phyloP scores from a whole-genome alignment of 2,113 vertebrate genomes.

The Hippocampus guttulatus region DNA sequence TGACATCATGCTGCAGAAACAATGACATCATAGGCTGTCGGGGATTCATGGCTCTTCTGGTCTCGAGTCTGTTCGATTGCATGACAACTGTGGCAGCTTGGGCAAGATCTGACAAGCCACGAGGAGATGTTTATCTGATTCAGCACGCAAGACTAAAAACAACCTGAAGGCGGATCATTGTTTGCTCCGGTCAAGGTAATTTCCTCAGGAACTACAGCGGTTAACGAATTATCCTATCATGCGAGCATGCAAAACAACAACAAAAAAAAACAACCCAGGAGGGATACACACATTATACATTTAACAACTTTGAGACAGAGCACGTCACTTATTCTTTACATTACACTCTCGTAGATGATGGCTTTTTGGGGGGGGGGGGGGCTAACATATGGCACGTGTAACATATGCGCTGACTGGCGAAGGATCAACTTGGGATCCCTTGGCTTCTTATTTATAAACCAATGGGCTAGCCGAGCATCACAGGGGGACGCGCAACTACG shows the following conservation, averaged over 20 bases:
- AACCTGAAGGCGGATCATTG: background rate
- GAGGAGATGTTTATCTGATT: slow-evolving; percentile 39
- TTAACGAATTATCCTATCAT: too few relatives aligned
- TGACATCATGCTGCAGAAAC: background rate
- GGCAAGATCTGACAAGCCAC: slow-evolving; percentile 30
- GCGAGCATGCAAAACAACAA: too few relatives aligned
- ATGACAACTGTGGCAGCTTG: slow-evolving; percentile 5
- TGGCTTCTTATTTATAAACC: slow-evolving; percentile 27
- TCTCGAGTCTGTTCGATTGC: background rate
- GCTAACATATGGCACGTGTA: too few relatives aligned
- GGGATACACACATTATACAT: too few relatives aligned
- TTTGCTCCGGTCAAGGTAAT: background rate
- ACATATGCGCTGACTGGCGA: too few relatives aligned
- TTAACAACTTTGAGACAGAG: too few relatives aligned
- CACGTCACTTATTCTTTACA: too few relatives aligned
- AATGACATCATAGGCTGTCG: slow-evolving; percentile 49
- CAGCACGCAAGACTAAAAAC: background rate
- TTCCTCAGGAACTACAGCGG: too few relatives aligned
- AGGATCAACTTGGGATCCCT: slow-evolving; percentile 1
- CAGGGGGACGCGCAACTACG: background rate
- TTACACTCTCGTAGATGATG: too few relatives aligned
- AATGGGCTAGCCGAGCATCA: slow-evolving; percentile 40
- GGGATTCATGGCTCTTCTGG: background rate
- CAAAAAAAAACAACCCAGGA: too few relatives aligned
- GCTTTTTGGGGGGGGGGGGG: too few relatives aligned